These are phyloP conservation scores for Drosophila melanica DNA, from an alignment of 1,140 invertebrate genomes.

Conservation along the genomic window DNA sequence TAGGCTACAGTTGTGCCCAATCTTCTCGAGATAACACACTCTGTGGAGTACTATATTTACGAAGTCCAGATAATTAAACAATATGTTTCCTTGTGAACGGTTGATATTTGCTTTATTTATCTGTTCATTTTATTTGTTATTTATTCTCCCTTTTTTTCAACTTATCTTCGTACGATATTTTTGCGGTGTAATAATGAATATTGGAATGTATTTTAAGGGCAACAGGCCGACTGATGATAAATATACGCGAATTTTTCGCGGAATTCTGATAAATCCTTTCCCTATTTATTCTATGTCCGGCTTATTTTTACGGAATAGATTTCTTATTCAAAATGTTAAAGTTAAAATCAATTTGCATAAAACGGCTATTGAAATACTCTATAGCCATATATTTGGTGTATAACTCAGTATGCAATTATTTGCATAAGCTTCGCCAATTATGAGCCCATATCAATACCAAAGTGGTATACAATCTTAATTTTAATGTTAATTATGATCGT, in stretches of 20 bases:
- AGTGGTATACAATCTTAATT: not conserved
- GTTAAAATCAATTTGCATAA: not conserved
- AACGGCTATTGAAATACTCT: not conserved
- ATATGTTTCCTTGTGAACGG: slow-evolving; percentile 18
- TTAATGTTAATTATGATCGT: slow-evolving; percentile 1
- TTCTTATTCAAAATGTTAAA: too few relatives aligned
- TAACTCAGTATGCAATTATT: not conserved
- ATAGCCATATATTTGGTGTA: not conserved
- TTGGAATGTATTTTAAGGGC: slow-evolving; percentile 3
- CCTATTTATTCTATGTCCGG: too few relatives aligned
- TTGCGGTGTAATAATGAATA: not conserved
- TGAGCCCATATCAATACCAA: not conserved
- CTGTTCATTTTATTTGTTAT: slow-evolving; percentile 14
- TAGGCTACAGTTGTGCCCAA: slow-evolving; percentile 7
- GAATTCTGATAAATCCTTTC: too few relatives aligned
- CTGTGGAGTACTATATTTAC: slow-evolving; percentile 21
- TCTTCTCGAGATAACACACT: not conserved
- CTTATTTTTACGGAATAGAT: too few relatives aligned
- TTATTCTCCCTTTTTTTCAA: slow-evolving; percentile 2
- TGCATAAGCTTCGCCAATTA: not conserved
- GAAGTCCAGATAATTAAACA: slow-evolving; percentile 26
- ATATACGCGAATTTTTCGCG: too few relatives aligned
- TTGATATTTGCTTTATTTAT: slow-evolving; percentile 21
- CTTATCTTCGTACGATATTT: slow-evolving; percentile 26
- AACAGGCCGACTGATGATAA: not conserved